A percentile compares a stretch with the other conserved stretches of the same genome.
Evolutionary conservation across 1,140 invertebrate species (phyloP).

Genomic region (Heliconius hewitsoni): DNA sequence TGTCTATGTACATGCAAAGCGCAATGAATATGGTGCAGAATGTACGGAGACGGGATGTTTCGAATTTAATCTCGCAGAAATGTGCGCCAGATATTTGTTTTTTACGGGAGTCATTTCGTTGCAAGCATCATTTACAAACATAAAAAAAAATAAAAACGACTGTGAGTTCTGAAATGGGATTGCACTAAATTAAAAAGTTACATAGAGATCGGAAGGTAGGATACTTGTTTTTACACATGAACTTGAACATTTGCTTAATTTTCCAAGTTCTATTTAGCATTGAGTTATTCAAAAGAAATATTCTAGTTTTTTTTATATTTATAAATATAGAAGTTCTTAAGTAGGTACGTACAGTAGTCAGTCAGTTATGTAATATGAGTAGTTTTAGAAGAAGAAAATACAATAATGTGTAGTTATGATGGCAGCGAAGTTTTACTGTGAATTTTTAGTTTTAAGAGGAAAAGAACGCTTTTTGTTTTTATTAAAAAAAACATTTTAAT

Average conservation of each 20-base stretch:
- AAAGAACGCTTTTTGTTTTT: too few species aligned
- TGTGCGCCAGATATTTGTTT: conserved; percentile 54
- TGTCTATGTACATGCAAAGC: conserved; percentile 11
- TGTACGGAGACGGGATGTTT: conserved; percentile 61
- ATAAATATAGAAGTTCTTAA: background rate
- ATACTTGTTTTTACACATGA: background rate
- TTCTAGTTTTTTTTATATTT: too few species aligned
- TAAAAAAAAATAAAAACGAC: conserved; percentile 1
- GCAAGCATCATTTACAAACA: conserved; percentile 32
- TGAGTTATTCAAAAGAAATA: too few species aligned
- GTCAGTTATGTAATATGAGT: too few species aligned
- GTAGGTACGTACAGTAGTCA: too few species aligned
- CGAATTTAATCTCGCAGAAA: conserved; percentile 78
- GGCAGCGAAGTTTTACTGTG: too few species aligned
- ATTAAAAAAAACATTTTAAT: too few species aligned
- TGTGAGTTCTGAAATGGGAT: background rate
- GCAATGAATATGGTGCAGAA: conserved; percentile 59
- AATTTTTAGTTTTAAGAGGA: too few species aligned
- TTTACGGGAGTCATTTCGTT: conserved; percentile 65
- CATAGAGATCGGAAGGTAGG: background rate
- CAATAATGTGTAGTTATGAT: too few species aligned
- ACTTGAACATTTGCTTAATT: too few species aligned
- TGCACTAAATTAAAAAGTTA: conserved; percentile 9
- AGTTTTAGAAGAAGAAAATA: too few species aligned
- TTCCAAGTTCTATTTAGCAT: too few species aligned